A percentile compares a stretch with the other conserved stretches of the same genome.
Evolutionary conservation across 92 coral and sea anemone species (phyloP).

Genomic region (Zoanthus gigantus): DNA sequence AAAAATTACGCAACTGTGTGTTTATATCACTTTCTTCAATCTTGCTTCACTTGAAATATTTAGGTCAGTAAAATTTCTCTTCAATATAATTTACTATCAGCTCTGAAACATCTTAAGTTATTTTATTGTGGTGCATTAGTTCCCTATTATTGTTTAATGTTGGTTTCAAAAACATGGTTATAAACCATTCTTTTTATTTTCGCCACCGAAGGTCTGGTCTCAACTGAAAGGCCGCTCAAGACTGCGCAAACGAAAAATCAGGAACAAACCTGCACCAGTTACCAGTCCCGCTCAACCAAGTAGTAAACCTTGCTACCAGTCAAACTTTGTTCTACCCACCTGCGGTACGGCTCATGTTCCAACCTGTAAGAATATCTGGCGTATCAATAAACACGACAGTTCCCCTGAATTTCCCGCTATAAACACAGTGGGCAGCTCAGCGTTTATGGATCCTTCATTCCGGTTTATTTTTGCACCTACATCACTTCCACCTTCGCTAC

Average conservation of each 20-base stretch:
- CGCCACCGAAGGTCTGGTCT: constrained; percentile 75
- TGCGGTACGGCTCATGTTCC: background rate
- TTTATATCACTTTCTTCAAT: too few species aligned
- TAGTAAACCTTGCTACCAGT: background rate
- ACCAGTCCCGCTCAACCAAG: constrained; percentile 16
- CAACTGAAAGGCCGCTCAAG: constrained; percentile 82
- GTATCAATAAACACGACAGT: background rate
- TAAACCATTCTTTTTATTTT: background rate
- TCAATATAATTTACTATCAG: too few species aligned
- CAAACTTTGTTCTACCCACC: background rate
- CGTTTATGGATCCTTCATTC: constrained; percentile 9
- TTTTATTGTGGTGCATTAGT: too few species aligned
- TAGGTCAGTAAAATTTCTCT: too few species aligned
- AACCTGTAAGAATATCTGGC: background rate
- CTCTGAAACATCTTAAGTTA: too few species aligned
- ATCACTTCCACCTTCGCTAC: background rate
- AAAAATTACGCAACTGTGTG: too few species aligned
- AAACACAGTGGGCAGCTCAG: constrained; percentile 12
- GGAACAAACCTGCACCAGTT: constrained; percentile 76
- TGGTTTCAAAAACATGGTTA: background rate
- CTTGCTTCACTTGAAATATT: too few species aligned
- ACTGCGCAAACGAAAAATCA: constrained; percentile 79
- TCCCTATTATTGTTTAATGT: too few species aligned
- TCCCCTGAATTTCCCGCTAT: background rate
- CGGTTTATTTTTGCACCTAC: background rate